These are phyloP conservation scores for Gymnosoma rotundatum DNA, from an alignment of 2,888 invertebrate genomes.

Conservation along the genomic window DNA sequence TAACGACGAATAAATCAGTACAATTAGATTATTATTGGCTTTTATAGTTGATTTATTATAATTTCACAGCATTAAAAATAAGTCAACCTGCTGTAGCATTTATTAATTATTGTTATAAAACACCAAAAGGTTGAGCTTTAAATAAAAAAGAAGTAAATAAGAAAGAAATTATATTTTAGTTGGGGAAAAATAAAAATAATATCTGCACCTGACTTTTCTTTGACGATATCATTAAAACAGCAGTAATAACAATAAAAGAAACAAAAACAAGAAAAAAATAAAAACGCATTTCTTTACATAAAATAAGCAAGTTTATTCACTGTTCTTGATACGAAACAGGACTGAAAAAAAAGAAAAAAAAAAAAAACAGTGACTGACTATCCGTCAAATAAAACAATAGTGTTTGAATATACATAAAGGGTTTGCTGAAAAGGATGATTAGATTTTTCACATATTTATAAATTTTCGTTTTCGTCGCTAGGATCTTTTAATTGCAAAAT, in stretches of 20 bases:
- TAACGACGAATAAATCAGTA: too few species aligned
- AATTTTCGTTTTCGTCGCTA: too few species aligned
- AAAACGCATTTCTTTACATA: background rate
- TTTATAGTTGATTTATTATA: too few species aligned
- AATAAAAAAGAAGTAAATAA: slow-evolving; percentile 11
- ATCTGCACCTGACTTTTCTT: background rate
- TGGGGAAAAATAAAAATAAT: background rate
- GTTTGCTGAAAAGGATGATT: background rate
- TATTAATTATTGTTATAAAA: background rate
- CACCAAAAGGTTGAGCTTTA: background rate
- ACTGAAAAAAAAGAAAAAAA: slow-evolving; percentile 4
- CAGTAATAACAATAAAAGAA: background rate
- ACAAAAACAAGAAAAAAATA: background rate
- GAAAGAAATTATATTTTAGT: background rate
- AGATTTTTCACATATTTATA: too few species aligned
- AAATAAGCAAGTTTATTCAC: background rate
- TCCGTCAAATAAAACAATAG: background rate
- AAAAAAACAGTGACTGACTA: slow-evolving; percentile 16
- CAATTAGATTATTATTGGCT: too few species aligned
- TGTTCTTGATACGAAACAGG: background rate
- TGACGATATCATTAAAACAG: background rate
- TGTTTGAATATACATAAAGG: background rate
- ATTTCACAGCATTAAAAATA: too few species aligned
- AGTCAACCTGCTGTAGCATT: background rate
- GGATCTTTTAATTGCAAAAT: too few species aligned